A percentile compares a stretch with the other conserved stretches of the same genome.
phyloP scores from a whole-genome alignment of 30 jellyfish, hydroid and myxozoan species.

The Aurelia sp. region DNA sequence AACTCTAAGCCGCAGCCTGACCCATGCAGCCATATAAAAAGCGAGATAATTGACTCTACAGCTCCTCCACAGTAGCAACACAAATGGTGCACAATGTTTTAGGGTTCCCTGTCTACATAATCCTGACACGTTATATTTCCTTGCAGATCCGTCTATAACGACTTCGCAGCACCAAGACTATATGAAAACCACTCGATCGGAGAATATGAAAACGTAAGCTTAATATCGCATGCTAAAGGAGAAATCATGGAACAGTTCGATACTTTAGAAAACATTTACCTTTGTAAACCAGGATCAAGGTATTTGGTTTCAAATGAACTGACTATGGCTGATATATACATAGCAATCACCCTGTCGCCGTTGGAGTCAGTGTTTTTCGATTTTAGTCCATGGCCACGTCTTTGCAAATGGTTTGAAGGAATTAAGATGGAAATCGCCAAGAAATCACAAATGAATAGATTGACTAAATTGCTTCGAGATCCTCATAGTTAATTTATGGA shows the following conservation, averaged over 20 bases:
- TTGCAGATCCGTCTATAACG: constrained; percentile 50
- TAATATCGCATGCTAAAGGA: constrained; percentile 55
- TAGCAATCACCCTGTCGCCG: constrained; percentile 36
- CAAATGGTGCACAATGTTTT: too few species aligned
- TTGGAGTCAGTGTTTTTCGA: constrained; percentile 59
- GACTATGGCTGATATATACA: constrained; percentile 57
- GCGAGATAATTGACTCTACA: too few species aligned
- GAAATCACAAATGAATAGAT: constrained; percentile 30
- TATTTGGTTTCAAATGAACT: constrained; percentile 34
- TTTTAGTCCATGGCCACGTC: constrained; percentile 66
- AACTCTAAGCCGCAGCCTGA: too few species aligned
- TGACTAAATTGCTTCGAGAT: constrained; percentile 3
- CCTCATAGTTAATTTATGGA: background rate
- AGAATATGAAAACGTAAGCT: constrained; percentile 52
- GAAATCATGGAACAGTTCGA: constrained; percentile 64
- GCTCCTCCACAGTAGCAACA: too few species aligned
- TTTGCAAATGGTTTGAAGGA: constrained; percentile 69
- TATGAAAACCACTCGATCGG: constrained; percentile 64
- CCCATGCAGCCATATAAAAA: too few species aligned
- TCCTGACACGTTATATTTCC: too few species aligned
- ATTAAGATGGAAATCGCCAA: constrained; percentile 32
- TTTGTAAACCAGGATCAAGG: background rate
- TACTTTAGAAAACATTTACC: constrained; percentile 35
- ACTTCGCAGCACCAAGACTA: constrained; percentile 67
- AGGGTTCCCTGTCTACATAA: too few species aligned